Conservation (phyloP, 1,140 invertebrate genomes). For the Geopemphigus sp. region DNA sequence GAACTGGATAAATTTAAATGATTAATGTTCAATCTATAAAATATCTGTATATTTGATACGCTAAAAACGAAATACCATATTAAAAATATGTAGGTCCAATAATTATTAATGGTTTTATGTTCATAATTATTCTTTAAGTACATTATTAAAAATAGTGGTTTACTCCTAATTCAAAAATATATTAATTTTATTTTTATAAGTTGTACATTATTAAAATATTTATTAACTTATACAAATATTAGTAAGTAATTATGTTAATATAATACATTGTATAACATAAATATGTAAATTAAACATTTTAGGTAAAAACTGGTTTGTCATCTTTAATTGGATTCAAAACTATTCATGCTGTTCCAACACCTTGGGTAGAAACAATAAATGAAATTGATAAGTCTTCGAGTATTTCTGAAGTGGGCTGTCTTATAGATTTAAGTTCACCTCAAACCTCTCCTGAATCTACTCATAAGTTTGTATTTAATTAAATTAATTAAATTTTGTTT, state of each 20-base stretch:
- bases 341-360: conserved; percentile 24
- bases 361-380: conserved; percentile 50
- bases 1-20: too few relatives aligned
- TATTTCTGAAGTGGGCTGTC: conserved; percentile 53
- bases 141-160: too few relatives aligned
- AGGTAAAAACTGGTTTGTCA: conserved; percentile 57
- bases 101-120: too few relatives aligned
- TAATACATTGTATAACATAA: neutral
- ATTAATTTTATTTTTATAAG: too few relatives aligned
- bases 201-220: neutral
- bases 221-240: too few relatives aligned
- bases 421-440: conserved; percentile 66
- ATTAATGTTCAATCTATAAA: too few relatives aligned
- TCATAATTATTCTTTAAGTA: too few relatives aligned
- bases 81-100: too few relatives aligned
- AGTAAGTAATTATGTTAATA: neutral
- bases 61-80: too few relatives aligned
- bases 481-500: neutral
- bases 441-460: conserved; percentile 71
- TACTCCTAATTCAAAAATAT: too few relatives aligned
- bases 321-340: conserved; percentile 54
- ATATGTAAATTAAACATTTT: conserved; percentile 46
- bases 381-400: conserved; percentile 47
- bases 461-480: conserved; percentile 55
- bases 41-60: too few relatives aligned